Base-by-base conservation (phyloP, 2,113 vertebrate genomes). In the Neolamprologus toae region DNA sequence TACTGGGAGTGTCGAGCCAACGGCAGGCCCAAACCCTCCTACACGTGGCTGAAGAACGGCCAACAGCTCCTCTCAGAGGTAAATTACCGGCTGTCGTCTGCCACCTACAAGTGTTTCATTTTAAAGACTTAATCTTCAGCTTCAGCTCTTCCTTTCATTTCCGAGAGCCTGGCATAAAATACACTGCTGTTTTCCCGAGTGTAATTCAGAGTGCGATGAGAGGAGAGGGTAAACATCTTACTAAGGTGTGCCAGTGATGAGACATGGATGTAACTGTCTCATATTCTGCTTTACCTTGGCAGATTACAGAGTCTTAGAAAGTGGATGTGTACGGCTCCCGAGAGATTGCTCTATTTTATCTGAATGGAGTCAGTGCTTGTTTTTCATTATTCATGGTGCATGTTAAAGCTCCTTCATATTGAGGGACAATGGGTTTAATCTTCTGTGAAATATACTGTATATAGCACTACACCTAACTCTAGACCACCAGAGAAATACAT, bases 1-100 rank as follows among this genome's bases (percentile, higher is more conserved):
- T 93, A 93, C 84, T 98, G 98, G 98, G 98, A 98, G 55, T 99
- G 98, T 82, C 96, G 96, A 71, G 98, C 98, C 3, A 97, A 96
- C 76, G 98, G 98, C 33, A 99, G 98, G 80, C 98, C 98, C 83
- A 98, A 97, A 88, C 97, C 98, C 3, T 98, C 98, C 1, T 98
- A 98, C 88, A 96, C 96, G 26, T 99, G 98, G 98, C 91, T 99
- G 93, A 99, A 97, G 95, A 97, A 98, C 14, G 98, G 98, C 92
- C 97, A 97, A 4, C 95, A 96, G 21, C 95, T 99, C 23, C 83
- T 94, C 54, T 78, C 95, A 8, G 97, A 98, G 98, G 98, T 99
- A 96, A 96, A 94, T 92, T 53, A 80, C 85, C 19, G 82, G 53
- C 68, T 47, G 82, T 88, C 66, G 51, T 82, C 84, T 47, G 78